Evolutionary conservation across 2,113 vertebrate species (phyloP).

Genomic region (Hippopotamus amphibius): DNA sequence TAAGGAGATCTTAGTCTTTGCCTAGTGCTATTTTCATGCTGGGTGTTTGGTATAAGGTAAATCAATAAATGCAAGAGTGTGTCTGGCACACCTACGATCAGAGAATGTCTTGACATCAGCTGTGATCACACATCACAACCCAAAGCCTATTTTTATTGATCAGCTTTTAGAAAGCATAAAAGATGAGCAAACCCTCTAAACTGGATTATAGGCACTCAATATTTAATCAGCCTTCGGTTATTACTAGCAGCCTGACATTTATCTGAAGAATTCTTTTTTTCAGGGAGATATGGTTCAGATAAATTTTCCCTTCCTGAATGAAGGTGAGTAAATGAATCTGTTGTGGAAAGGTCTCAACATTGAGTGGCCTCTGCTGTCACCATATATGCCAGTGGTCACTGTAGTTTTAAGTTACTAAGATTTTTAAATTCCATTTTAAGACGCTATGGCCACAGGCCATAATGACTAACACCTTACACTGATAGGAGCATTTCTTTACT

Average conservation of each 20-base stretch:
- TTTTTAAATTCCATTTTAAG: neutral
- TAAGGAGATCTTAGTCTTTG: neutral
- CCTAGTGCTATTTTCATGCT: neutral
- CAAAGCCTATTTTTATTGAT: neutral
- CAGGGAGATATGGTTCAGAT: neutral
- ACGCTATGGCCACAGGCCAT: neutral
- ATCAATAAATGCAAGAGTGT: neutral
- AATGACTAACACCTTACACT: neutral
- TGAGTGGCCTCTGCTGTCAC: neutral
- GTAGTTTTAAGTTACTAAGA: neutral
- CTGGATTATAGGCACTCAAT: neutral
- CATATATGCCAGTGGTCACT: neutral
- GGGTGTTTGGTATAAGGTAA: no score
- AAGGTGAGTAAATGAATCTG: neutral
- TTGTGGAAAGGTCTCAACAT: neutral
- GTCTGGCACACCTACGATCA: neutral
- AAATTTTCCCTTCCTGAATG: neutral
- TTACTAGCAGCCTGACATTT: neutral
- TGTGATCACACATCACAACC: neutral
- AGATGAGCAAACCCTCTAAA: neutral
- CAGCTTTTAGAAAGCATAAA: neutral
- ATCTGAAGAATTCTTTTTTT: neutral
- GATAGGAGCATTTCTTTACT: neutral
- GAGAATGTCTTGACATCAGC: neutral
- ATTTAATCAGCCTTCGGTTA: neutral